Evolutionary conservation across 1,140 invertebrate species (phyloP).

Genomic region (Microplitis mediator): DNA sequence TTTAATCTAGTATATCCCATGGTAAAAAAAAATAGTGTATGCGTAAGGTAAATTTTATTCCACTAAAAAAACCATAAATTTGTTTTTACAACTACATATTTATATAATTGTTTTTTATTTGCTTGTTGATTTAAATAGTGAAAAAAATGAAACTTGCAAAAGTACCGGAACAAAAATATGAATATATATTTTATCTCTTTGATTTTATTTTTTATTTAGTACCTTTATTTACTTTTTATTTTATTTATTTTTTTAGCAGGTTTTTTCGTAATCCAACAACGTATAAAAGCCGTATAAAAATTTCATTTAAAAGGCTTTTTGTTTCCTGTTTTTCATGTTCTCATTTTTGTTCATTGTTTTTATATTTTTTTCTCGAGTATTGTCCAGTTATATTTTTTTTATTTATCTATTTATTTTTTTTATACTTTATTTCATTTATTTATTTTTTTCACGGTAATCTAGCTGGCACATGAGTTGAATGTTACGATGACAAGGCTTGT

Average conservation of each 20-base stretch:
- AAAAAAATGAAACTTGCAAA: too few relatives aligned
- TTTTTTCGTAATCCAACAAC: too few relatives aligned
- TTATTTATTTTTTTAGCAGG: too few relatives aligned
- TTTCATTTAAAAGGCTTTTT: slow-evolving; percentile 7
- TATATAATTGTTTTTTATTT: too few relatives aligned
- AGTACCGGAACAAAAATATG: too few relatives aligned
- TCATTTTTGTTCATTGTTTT: slow-evolving; percentile 18
- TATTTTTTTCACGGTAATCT: background rate
- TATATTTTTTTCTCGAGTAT: background rate
- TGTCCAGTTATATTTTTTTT: slow-evolving; percentile 10
- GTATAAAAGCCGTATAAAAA: background rate
- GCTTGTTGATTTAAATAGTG: too few relatives aligned
- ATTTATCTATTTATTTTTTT: slow-evolving; percentile 1
- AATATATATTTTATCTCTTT: too few relatives aligned
- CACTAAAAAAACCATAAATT: too few relatives aligned
- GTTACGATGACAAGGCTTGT: slow-evolving; percentile 6
- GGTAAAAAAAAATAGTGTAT: too few relatives aligned
- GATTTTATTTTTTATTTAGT: background rate
- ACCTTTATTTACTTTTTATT: background rate
- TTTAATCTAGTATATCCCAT: too few relatives aligned
- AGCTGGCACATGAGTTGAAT: background rate
- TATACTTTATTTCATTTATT: background rate
- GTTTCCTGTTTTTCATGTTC: slow-evolving; percentile 19
- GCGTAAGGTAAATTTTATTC: too few relatives aligned
- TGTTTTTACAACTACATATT: too few relatives aligned